phyloP scores from a whole-genome alignment of 2,797 vertebrate genomes.

The Protosalanx chinensis region DNA sequence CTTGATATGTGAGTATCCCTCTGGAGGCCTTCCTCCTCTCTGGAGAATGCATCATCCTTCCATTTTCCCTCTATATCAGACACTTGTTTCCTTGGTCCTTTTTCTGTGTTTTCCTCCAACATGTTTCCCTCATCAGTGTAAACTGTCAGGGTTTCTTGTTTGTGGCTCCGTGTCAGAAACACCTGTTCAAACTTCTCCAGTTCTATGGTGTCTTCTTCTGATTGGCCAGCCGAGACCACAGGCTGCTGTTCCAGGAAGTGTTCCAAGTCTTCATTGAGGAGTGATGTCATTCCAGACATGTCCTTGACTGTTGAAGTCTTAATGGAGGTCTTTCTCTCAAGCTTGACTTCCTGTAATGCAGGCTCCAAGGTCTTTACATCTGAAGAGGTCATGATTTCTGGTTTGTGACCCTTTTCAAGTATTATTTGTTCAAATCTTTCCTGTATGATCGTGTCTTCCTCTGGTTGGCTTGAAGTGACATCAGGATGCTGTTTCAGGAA shows the following conservation, averaged over 20 bases:
- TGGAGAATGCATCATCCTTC: not conserved
- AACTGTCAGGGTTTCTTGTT: constrained; percentile 18
- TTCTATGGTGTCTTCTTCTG: constrained; percentile 18
- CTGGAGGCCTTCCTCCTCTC: constrained; percentile 32
- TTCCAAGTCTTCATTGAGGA: constrained; percentile 46
- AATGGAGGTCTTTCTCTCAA: constrained; percentile 22
- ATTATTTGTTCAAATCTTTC: constrained; percentile 52
- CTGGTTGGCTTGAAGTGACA: not conserved
- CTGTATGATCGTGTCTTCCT: constrained; percentile 33
- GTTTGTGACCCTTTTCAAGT: constrained; percentile 33
- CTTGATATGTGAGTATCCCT: constrained; percentile 11
- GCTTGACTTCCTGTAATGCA: constrained; percentile 25
- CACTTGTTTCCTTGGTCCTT: constrained; percentile 5
- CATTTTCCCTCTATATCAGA: constrained; percentile 1
- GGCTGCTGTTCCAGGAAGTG: constrained; percentile 34
- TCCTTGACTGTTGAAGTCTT: constrained; percentile 22
- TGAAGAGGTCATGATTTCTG: constrained; percentile 14
- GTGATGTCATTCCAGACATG: constrained; percentile 48
- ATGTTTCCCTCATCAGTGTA: constrained; percentile 23
- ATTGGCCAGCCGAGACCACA: not conserved
- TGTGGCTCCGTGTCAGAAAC: constrained; percentile 23
- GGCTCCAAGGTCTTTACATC: constrained; percentile 30
- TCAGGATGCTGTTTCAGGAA: constrained; percentile 29
- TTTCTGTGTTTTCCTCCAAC: constrained; percentile 16
- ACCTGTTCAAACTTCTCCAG: constrained; percentile 43